A percentile compares a stretch with the other conserved stretches of the same genome.
These are phyloP conservation scores for Trochalopteron elliotii DNA, from an alignment of 2,113 vertebrate species.

Conservation along the genomic window DNA sequence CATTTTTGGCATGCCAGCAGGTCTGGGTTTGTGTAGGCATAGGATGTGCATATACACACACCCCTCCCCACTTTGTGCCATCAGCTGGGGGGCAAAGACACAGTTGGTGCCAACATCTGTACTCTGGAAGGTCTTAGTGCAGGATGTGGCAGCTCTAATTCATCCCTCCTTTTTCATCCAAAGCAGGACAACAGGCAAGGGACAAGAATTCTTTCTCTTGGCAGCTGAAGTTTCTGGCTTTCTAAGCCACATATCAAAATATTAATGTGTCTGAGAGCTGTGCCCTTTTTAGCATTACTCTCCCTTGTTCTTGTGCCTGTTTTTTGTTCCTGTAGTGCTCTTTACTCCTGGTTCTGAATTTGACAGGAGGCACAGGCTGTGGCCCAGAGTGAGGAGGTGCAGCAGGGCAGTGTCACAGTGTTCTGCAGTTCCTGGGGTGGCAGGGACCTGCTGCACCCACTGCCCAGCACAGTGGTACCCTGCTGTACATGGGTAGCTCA, in stretches of 20 bases:
- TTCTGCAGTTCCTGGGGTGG: not conserved
- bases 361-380: not conserved
- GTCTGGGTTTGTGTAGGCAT: not conserved
- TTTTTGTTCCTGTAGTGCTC: not conserved
- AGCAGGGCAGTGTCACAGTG: not conserved
- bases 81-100: not conserved
- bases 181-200: not conserved
- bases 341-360: not conserved
- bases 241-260: not conserved
- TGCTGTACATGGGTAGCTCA: rapidly evolving
- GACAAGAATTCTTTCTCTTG: not conserved
- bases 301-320: not conserved
- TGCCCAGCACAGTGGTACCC: not conserved
- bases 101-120: not conserved
- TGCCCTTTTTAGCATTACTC: not conserved
- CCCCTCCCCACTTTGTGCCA: not conserved
- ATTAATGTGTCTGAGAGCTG: not conserved
- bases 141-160: not conserved
- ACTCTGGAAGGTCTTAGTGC: not conserved
- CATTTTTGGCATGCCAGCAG: not conserved
- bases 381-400: not conserved
- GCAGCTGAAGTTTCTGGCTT: not conserved
- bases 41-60: not conserved
- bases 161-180: not conserved
- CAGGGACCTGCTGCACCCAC: not conserved